Evolutionary conservation across 2,113 vertebrate species (phyloP).

Genomic region (Apeltes quadracus): DNA sequence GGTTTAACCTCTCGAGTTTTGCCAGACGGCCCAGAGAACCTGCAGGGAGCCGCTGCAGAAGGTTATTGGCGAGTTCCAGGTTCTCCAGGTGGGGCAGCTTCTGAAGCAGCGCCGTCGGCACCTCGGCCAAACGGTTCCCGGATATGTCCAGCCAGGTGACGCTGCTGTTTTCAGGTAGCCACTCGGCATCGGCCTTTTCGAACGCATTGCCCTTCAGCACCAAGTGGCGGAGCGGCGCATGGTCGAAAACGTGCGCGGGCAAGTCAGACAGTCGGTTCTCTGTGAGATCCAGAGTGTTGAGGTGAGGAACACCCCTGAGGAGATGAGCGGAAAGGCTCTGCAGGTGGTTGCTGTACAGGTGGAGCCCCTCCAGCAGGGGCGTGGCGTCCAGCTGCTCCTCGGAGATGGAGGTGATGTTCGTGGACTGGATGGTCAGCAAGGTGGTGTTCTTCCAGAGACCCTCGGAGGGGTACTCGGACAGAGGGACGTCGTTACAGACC

Average conservation of each 20-base stretch:
- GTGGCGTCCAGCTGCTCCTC: conserved; percentile 66
- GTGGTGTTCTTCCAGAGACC: conserved; percentile 71
- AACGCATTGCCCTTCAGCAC: conserved; percentile 83
- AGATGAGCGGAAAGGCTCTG: conserved; percentile 70
- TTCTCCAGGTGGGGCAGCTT: conserved; percentile 65
- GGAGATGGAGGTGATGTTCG: conserved; percentile 77
- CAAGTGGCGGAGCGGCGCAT: conserved; percentile 72
- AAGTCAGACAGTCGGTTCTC: conserved; percentile 77
- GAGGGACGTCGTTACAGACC: conserved; percentile 74
- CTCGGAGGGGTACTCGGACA: conserved; percentile 68
- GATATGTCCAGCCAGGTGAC: conserved; percentile 82
- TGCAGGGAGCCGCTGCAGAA: conserved; percentile 67
- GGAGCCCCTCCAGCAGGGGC: conserved; percentile 80
- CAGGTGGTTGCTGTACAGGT: conserved; percentile 84
- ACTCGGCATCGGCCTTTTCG: conserved; percentile 28
- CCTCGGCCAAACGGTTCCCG: conserved; percentile 71
- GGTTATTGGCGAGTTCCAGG: conserved; percentile 84
- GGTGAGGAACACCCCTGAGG: conserved; percentile 69
- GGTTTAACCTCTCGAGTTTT: conserved; percentile 76
- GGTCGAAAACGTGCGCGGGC: conserved; percentile 73
- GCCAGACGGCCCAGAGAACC: conserved; percentile 54
- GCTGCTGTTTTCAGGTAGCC: conserved; percentile 72
- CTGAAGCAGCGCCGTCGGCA: conserved; percentile 68
- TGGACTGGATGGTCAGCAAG: conserved; percentile 83
- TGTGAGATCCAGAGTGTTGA: conserved; percentile 84